Evolutionary conservation across 2,888 invertebrate genomes (phyloP).

Genomic region (Taenaris catops): DNA sequence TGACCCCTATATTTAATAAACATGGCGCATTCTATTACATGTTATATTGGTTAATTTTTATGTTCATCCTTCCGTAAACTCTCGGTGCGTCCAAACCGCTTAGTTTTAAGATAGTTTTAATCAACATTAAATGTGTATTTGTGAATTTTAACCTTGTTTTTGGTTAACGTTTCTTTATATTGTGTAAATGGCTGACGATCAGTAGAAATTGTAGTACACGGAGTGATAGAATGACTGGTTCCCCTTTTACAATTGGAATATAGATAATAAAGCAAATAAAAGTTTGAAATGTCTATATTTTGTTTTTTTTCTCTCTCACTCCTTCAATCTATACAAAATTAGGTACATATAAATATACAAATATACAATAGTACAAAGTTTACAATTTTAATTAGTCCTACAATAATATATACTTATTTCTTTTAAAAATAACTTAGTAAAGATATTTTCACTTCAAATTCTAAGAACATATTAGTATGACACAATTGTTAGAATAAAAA

Average conservation of each 20-base stretch:
- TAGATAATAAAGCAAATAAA: constrained; percentile 75
- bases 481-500: too few relatives aligned
- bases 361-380: constrained; percentile 47
- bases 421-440: too few relatives aligned
- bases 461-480: too few relatives aligned
- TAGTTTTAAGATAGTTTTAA: constrained; percentile 62
- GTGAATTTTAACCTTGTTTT: constrained; percentile 75
- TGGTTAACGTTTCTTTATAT: constrained; percentile 74
- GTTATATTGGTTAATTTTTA: constrained; percentile 12
- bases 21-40: too few relatives aligned
- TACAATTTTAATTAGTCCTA: constrained; percentile 23
- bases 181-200: constrained; percentile 74
- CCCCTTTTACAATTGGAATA: constrained; percentile 78
- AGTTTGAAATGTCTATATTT: constrained; percentile 51
- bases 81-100: constrained; percentile 44
- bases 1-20: too few relatives aligned
- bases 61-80: constrained; percentile 29
- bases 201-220: constrained; percentile 70
- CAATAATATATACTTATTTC: too few relatives aligned
- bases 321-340: constrained; percentile 13
- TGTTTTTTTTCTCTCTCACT: constrained; percentile 48
- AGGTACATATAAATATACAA: constrained; percentile 20
- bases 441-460: too few relatives aligned
- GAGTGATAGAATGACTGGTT: constrained; percentile 74
- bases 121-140: constrained; percentile 79